phyloP scores from a whole-genome alignment of 2,113 vertebrate genomes.

The Clarias gariepinus region DNA sequence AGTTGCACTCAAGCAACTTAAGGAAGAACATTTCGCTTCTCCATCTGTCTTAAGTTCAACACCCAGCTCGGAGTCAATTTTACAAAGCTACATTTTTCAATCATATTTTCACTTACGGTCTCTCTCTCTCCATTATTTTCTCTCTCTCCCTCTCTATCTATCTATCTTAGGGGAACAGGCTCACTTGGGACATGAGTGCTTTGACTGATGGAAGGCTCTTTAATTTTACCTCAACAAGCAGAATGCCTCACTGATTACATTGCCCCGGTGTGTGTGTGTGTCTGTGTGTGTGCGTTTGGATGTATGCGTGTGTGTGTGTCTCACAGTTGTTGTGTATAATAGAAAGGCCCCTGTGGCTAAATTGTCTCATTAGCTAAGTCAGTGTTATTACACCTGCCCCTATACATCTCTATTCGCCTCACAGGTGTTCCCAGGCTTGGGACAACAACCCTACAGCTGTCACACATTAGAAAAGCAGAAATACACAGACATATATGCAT shows the following conservation, averaged over 20 bases:
- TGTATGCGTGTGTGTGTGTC: slow-evolving; percentile 3
- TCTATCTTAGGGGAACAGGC: slow-evolving; percentile 42
- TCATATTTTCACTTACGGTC: not conserved
- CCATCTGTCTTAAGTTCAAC: slow-evolving; percentile 51
- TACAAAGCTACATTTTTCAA: slow-evolving; percentile 29
- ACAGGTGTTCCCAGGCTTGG: not conserved
- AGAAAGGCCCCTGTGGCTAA: slow-evolving; percentile 65
- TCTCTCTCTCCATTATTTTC: not conserved
- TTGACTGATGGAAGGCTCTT: slow-evolving; percentile 57
- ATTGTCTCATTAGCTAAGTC: slow-evolving; percentile 62
- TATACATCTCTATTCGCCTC: slow-evolving; percentile 65
- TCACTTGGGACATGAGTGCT: slow-evolving; percentile 54
- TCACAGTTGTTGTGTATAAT: slow-evolving; percentile 65
- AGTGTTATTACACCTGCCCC: slow-evolving; percentile 55
- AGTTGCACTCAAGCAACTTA: not conserved
- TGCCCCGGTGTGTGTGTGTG: slow-evolving; percentile 31
- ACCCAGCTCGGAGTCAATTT: slow-evolving; percentile 55
- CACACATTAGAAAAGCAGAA: not conserved
- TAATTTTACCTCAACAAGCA: slow-evolving; percentile 21
- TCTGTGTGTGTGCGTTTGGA: not conserved
- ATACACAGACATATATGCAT: not conserved
- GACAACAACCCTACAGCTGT: not conserved
- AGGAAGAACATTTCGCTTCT: slow-evolving; percentile 18
- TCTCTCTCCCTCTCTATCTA: not conserved
- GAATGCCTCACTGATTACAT: slow-evolving; percentile 37